Percentiles rank a stretch among this genome's conserved stretches.
phyloP scores from a whole-genome alignment of 2,113 vertebrate species.

The Ictidomys tridecemlineatus region DNA sequence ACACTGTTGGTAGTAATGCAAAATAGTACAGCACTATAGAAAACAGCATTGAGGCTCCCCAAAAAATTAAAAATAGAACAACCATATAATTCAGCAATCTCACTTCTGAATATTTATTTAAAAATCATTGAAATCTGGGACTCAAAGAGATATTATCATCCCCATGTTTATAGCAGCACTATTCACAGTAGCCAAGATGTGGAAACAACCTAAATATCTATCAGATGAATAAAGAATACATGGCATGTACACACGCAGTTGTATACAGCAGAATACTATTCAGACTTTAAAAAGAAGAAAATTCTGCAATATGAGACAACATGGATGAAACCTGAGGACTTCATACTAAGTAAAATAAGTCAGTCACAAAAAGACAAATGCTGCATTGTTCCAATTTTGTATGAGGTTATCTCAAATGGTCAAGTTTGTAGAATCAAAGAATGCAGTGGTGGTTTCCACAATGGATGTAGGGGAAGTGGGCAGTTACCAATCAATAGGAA shows the following conservation, averaged over 20 bases:
- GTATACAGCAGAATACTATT: neutral
- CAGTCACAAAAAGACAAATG: neutral
- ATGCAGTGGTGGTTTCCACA: neutral
- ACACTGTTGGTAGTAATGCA: neutral
- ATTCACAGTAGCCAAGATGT: neutral
- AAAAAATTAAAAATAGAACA: neutral
- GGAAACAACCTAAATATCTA: neutral
- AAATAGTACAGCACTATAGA: neutral
- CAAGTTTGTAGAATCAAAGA: neutral
- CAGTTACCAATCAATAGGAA: neutral
- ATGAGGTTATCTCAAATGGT: neutral
- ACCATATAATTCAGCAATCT: neutral
- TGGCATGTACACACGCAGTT: neutral
- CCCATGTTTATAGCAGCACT: neutral
- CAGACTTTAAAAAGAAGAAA: neutral
- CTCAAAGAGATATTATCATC: neutral
- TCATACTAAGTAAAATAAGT: neutral
- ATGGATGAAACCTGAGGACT: neutral
- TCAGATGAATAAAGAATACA: neutral
- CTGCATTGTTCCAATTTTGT: neutral
- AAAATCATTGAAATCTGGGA: neutral
- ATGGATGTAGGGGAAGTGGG: no score
- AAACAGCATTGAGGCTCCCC: neutral
- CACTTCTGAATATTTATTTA: neutral
- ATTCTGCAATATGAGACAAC: neutral